Evolutionary conservation across 2,113 vertebrate genomes (phyloP).

Genomic region (Osmerus eperlanus): DNA sequence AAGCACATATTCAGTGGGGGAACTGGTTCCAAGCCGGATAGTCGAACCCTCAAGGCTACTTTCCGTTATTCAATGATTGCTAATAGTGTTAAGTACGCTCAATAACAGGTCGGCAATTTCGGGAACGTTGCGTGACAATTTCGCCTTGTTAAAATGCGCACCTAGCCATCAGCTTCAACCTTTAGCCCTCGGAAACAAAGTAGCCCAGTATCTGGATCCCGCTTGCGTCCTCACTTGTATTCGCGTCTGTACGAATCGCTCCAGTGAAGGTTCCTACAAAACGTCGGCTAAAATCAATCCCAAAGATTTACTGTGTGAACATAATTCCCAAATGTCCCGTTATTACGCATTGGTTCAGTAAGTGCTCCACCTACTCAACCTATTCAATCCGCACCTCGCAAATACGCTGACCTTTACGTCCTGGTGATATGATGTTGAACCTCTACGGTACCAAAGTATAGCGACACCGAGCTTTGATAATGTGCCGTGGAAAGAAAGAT

Average conservation of each 20-base stretch:
- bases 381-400: conserved; percentile 29
- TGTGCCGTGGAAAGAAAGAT: background rate
- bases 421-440: conserved; percentile 33
- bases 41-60: conserved; percentile 59
- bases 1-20: conserved; percentile 48
- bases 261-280: conserved; percentile 24
- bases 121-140: conserved; percentile 44
- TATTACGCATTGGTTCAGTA: conserved; percentile 57
- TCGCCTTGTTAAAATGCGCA: conserved; percentile 61
- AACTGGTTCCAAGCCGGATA: conserved; percentile 62
- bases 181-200: conserved; percentile 55
- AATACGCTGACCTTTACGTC: conserved; percentile 32
- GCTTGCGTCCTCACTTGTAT: conserved; percentile 35
- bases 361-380: conserved; percentile 45
- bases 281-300: conserved; percentile 16
- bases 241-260: conserved; percentile 34
- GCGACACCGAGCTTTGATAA: conserved; percentile 11
- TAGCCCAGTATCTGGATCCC: conserved; percentile 36
- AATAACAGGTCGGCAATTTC: conserved; percentile 62
- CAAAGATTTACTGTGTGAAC: conserved; percentile 25
- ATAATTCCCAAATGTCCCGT: conserved; percentile 52
- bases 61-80: conserved; percentile 52
- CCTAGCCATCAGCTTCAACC: conserved; percentile 46
- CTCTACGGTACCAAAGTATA: conserved; percentile 17
- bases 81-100: conserved; percentile 41